Evolutionary conservation across 2,888 invertebrate species (phyloP), one percentile per base, ranked within the genome.

Genomic region (Siphlonurus alternatus): DNA sequence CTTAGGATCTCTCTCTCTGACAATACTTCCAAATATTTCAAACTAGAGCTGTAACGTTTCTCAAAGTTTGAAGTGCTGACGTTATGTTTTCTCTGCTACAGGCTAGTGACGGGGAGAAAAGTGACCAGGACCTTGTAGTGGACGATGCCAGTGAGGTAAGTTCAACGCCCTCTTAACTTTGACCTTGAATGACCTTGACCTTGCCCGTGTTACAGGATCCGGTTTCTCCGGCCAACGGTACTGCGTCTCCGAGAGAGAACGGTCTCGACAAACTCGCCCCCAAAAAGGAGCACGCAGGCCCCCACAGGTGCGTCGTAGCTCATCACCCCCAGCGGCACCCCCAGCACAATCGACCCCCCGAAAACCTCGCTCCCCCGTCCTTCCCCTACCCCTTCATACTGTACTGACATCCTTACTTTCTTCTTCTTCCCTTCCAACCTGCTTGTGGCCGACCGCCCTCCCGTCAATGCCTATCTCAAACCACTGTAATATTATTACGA

Each of bases 51-150:
- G n/a, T n/a, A n/a, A n/a, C n/a, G n/a, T n/a, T n/a, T n/a, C n/a
- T n/a, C n/a, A n/a, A n/a, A n/a, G n/a, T n/a, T n/a, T n/a, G n/a
- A n/a, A n/a, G n/a, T n/a, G n/a, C n/a, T n/a, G n/a, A n/a, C n/a
- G n/a, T n/a, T n/a, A n/a, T n/a, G n/a, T n/a, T n/a, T n/a, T n/a
- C n/a, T n/a, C n/a, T n/a, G n/a, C n/a, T 77, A 67, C 77, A 85
- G 84, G 87, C 87, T 72, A 88, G 87, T 74, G 89, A 89, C 74
- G 89, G 87, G 64, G 89, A 89, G 74, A 90, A 90, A 75, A 88
- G 87, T 73, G 92, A 93, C 74, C 89, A 93, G 79, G 94, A 95
- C 74, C 78, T 96, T 70, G 95, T 96, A 67, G 95, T 96, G 24
- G 96, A 96, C 76, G 95, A 92, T 72, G 93, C 93, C 63, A 92